Percentiles rank a stretch among this genome's conserved stretches.
phyloP scores from a whole-genome alignment of 1,140 invertebrate genomes.

The Drosophila sturtevanti region DNA sequence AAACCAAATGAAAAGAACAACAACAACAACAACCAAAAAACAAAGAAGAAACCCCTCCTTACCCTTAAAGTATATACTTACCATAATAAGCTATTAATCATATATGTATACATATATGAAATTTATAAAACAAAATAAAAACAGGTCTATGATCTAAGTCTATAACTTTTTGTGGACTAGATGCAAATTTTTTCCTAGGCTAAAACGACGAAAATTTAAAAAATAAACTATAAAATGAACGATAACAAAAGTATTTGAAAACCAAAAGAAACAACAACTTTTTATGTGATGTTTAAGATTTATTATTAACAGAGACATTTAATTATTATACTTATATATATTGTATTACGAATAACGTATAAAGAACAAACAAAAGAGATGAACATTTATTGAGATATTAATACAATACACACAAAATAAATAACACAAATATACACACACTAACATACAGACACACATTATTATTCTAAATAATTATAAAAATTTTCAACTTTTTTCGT shows the following conservation, averaged over 20 bases:
- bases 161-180: constrained; percentile 73
- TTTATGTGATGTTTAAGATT: constrained; percentile 77
- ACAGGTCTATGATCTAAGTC: constrained; percentile 76
- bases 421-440: neutral
- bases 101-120: constrained; percentile 49
- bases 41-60: constrained; percentile 14
- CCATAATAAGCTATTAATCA: constrained; percentile 46
- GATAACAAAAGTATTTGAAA: constrained; percentile 37
- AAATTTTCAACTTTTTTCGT: constrained; percentile 62
- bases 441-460: constrained; percentile 31
- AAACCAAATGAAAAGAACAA: constrained; percentile 25
- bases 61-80: constrained; percentile 46
- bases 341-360: constrained; percentile 59
- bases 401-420: neutral
- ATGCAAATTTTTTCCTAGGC: constrained; percentile 63
- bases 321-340: constrained; percentile 63
- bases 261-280: constrained; percentile 60
- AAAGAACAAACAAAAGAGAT: constrained; percentile 24
- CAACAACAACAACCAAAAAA: no score
- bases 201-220: constrained; percentile 40
- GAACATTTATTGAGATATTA: constrained; percentile 31
- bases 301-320: constrained; percentile 62
- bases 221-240: constrained; percentile 24
- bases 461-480: constrained; percentile 68
- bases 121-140: constrained; percentile 47